Conservation (phyloP, 2,888 invertebrate species). For the Autographa gamma region DNA sequence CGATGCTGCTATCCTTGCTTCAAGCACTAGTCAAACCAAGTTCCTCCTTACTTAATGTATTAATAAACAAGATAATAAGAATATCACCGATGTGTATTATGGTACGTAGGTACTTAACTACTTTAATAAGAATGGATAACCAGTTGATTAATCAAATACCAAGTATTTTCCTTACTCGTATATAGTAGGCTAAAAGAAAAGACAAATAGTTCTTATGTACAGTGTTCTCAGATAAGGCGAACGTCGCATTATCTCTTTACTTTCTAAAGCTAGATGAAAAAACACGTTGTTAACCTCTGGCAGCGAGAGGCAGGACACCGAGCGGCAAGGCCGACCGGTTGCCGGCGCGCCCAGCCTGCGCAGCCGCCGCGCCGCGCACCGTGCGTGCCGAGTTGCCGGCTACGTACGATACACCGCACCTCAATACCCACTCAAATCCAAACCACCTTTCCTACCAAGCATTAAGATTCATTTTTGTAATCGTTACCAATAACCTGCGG, state of each 20-base stretch:
- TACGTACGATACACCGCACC: slow-evolving; percentile 51
- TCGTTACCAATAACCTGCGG: neutral
- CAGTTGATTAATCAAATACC: neutral
- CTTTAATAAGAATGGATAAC: neutral
- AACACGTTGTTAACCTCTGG: slow-evolving; percentile 87
- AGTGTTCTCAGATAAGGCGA: slow-evolving; percentile 65
- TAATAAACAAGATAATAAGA: slow-evolving; percentile 7
- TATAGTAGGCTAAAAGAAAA: slow-evolving; percentile 9
- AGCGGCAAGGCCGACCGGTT: slow-evolving; percentile 85
- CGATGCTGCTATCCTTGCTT: slow-evolving; percentile 65
- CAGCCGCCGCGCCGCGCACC: slow-evolving; percentile 50
- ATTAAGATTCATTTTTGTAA: neutral
- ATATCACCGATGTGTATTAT: neutral
- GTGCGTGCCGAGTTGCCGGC: slow-evolving; percentile 60
- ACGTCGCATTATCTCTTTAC: slow-evolving; percentile 78
- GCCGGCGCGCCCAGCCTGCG: slow-evolving; percentile 59
- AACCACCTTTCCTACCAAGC: neutral
- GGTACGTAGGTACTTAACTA: neutral
- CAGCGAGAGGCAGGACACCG: slow-evolving; percentile 82
- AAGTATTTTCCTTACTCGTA: neutral
- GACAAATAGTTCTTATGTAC: slow-evolving; percentile 41
- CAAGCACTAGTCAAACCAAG: slow-evolving; percentile 46
- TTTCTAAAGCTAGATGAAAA: slow-evolving; percentile 88
- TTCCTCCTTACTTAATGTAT: slow-evolving; percentile 50
- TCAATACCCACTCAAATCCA: neutral